Evolutionary conservation across 1,140 invertebrate genomes (phyloP), one percentile per base, ranked within the genome.

Genomic region (Lordiphosa mommai): DNA sequence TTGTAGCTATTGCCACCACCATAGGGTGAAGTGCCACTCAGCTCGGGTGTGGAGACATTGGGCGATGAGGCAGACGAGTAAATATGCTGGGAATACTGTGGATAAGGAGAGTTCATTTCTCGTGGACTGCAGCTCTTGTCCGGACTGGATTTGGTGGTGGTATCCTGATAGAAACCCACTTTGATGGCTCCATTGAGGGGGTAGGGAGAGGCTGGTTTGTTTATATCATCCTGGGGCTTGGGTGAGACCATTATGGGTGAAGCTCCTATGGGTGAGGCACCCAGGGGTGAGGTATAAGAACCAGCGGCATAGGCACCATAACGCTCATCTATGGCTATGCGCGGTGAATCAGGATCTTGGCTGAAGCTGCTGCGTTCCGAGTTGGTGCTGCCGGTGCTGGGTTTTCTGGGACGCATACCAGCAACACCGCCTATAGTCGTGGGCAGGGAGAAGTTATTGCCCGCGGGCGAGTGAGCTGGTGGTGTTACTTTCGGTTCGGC

Each of bases 121-220:
- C 91, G 88, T 4, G 92, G 92, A 76, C 92, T 93, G 72, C 92
- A 93, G 66, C 92, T 93, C 79, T 94, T 94, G 50, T 94, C 93
- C 1, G 93, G 93, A 65, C 93, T 93, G 64, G 92, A 93, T 88
- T 93, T 93, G 1, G 92, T 92, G 14, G 92, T 92, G 0, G 93
- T 94, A 61, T 95, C 94, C 88, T 95, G 94, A 86, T 95, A 95
- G 76, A 95, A 95, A 2, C 94, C 94, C 30, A 94, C 94, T 57
- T 93, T 91, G 2, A 95, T 93, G 12, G 93, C 92, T 1, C 93
- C 93, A 86, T 94, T 94, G 12, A 93, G 90, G 4, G 93, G 92
- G 72, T 92, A 91, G 0, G 93, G 91, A 37, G 93, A 92, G 1
- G 91, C 90, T 5, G 72, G 79, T 66, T 93, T 93, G 56, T 91